These are phyloP conservation scores for Nesidiocoris tenuis DNA, from an alignment of 2,888 invertebrate genomes.

Conservation along the genomic window DNA sequence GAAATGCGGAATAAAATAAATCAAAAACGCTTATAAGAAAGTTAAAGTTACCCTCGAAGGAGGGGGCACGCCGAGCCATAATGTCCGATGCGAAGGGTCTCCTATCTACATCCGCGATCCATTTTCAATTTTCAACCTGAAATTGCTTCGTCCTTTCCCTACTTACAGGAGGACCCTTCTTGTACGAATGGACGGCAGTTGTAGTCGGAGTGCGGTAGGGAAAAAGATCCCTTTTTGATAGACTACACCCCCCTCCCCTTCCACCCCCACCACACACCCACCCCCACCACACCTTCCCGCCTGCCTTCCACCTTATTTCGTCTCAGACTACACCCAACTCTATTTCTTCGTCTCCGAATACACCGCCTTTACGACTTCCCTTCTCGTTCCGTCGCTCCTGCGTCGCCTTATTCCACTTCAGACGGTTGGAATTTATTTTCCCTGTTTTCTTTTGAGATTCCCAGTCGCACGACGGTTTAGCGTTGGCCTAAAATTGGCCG, in stretches of 20 bases:
- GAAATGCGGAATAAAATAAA: conserved; percentile 47
- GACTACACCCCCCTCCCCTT: conserved; percentile 41
- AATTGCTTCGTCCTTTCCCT: conserved; percentile 50
- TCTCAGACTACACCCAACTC: not conserved
- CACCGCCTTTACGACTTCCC: not conserved
- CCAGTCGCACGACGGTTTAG: too few species aligned
- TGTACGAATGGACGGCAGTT: conserved; percentile 9
- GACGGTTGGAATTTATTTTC: too few species aligned
- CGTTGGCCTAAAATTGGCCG: too few species aligned
- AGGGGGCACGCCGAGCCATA: conserved; percentile 28
- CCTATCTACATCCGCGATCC: conserved; percentile 51
- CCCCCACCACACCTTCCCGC: conserved; percentile 18
- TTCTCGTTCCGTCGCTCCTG: not conserved
- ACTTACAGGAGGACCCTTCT: conserved; percentile 1
- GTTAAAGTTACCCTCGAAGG: conserved; percentile 44
- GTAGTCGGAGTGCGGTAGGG: not conserved
- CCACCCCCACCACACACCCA: conserved; percentile 8
- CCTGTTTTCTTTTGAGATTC: not conserved
- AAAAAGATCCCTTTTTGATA: conserved; percentile 48
- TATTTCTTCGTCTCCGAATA: not conserved
- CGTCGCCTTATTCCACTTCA: not conserved
- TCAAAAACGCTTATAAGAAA: conserved; percentile 48
- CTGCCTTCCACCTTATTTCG: not conserved
- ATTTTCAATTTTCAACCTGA: conserved; percentile 52
- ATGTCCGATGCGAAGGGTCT: conserved; percentile 45